Percentiles rank a stretch among this genome's conserved stretches.
Evolutionary conservation across 2,797 vertebrate genomes (phyloP).

Genomic region (Tarsius wallacei): DNA sequence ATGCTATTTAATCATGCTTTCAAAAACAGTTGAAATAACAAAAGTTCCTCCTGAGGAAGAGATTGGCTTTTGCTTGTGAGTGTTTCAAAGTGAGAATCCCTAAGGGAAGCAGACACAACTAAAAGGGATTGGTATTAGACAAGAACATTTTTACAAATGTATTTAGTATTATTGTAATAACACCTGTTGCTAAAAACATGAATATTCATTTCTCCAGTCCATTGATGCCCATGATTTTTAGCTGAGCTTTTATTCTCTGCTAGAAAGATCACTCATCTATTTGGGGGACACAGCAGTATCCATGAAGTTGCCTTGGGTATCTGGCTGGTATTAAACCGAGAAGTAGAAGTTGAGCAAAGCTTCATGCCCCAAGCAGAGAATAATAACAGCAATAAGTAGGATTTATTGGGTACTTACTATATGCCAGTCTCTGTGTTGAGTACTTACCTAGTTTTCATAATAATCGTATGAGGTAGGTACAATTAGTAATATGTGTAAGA

Average conservation of each 20-base stretch:
- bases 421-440: neutral
- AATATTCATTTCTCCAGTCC: neutral
- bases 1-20: neutral
- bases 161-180: neutral
- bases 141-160: neutral
- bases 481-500: neutral
- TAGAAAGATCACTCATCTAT: neutral
- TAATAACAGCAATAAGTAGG: neutral
- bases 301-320: neutral
- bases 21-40: neutral
- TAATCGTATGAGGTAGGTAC: neutral
- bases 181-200: conserved; percentile 8
- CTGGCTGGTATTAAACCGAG: neutral
- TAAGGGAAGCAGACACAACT: neutral
- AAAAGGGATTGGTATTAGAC: neutral
- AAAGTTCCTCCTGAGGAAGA: neutral
- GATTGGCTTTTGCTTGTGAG: neutral
- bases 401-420: neutral
- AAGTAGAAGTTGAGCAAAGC: neutral
- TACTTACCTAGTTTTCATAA: neutral
- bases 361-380: neutral
- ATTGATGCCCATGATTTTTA: neutral
- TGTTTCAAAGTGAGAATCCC: conserved; percentile 2
- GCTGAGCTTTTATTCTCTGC: neutral
- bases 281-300: neutral